Base-by-base conservation (phyloP, 1,140 invertebrate species). In the Solenopsis invicta region DNA sequence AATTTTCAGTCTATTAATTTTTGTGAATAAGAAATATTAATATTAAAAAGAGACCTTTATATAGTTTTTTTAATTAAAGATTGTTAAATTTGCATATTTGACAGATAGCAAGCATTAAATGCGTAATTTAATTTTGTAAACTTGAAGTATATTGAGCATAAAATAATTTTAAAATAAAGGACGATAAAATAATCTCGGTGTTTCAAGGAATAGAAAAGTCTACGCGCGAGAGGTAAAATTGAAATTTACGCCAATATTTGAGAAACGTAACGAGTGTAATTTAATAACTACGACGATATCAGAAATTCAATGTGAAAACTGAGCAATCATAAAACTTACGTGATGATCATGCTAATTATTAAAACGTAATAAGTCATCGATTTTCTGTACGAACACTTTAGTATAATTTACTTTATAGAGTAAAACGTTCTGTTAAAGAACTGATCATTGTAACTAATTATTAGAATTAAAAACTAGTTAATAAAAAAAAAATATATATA, bases 191-290 rank as follows among this genome's bases (percentile, higher is more conserved):
- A 81, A 69, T 21, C 1, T 59, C 10, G n/a, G 16, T 69, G n/a
- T 59, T 81, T 71, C 21, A 56, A 56, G 18, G 18, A 48, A 2
- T 13, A 21, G 45, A 45, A 37, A 54, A 81, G 9, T 45, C 24
- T n/a, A 21, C 34, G 21, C 45, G 21, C 8, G 45, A 45, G 5
- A 56, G n/a, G 56, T 16, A 29, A 71, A 81, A 54, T 81, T 67
- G 34, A 69, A 81, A 56, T 71, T 71, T 81, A 41, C 13, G 18
- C 10, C n/a, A 48, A 81, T 71, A 81, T 71, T 81, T 45, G 34
- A 56, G 10, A 21, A 71, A 21, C 34, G 2, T 80, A 71, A 81
- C 78, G 37, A 82, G 41, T 34, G 29, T 61, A 82, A 72, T 74
- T 71, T 48, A 34, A 82, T 45, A 82, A 74, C 41, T 82, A 37